Conservation (phyloP, 2,888 invertebrate genomes). For the Sarcophaga variegata region DNA sequence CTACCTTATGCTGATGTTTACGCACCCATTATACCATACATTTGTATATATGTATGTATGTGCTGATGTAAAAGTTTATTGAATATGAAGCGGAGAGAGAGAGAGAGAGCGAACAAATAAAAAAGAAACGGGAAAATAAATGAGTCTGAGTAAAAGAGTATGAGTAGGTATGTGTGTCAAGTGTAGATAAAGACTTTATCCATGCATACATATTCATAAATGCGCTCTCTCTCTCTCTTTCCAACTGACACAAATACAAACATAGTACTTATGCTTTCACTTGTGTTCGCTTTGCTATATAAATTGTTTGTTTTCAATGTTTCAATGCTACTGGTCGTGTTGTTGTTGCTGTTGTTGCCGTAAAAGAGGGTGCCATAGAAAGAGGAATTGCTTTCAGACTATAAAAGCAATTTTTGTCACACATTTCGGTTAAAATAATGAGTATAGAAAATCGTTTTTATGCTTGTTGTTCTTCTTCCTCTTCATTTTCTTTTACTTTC, state of each 20-base stretch:
- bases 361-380: conserved; percentile 31
- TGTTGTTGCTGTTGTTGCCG: background rate
- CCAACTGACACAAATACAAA: background rate
- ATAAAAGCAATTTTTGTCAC: conserved; percentile 40
- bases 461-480: no score
- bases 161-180: conserved; percentile 56
- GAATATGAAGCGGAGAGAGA: no score
- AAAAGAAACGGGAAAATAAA: no score
- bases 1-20: background rate
- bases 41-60: conserved; percentile 17
- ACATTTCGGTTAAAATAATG: conserved; percentile 31
- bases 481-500: background rate
- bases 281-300: no score
- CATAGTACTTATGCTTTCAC: conserved; percentile 1
- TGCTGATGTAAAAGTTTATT: background rate
- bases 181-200: conserved; percentile 49
- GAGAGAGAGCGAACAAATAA: no score
- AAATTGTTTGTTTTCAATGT: conserved; percentile 57
- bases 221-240: background rate
- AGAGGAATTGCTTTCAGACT: background rate
- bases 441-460: conserved; percentile 3
- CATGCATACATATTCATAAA: background rate
- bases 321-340: conserved; percentile 15
- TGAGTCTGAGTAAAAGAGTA: no score
- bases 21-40: background rate